A percentile compares a stretch with the other conserved stretches of the same genome.
Conservation (phyloP, 1,140 invertebrate species). For the Eriocheir sinensis region DNA sequence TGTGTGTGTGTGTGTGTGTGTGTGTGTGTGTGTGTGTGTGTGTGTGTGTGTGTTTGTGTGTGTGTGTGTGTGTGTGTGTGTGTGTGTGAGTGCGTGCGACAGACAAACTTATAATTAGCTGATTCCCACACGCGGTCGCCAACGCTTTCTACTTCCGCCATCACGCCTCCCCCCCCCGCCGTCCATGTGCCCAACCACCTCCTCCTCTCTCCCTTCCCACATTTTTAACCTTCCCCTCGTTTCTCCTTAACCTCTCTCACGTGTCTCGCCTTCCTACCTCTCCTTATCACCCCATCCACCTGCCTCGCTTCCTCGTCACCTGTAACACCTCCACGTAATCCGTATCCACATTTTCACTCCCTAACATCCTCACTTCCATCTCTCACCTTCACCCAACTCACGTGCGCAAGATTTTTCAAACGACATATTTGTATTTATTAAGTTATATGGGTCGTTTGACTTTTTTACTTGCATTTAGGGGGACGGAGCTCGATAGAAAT, state of each 20-base stretch:
- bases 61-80: not conserved
- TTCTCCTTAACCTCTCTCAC: not conserved
- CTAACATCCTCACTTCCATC: not conserved
- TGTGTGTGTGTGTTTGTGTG: slow-evolving; percentile 48
- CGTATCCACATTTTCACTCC: too few relatives aligned
- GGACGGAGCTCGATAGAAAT: too few relatives aligned
- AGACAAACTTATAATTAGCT: not conserved
- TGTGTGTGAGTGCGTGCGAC: not conserved
- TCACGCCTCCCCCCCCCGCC: not conserved
- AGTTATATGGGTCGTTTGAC: too few relatives aligned
- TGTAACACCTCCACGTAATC: too few relatives aligned
- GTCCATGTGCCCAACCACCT: too few relatives aligned
- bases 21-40: not conserved
- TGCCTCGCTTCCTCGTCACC: not conserved
- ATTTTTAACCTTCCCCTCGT: not conserved
- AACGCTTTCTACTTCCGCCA: slow-evolving; percentile 22
- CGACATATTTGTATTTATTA: too few relatives aligned
- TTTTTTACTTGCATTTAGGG: too few relatives aligned
- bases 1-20: not conserved
- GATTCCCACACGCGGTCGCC: not conserved
- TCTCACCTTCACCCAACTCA: not conserved
- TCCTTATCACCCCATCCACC: not conserved
- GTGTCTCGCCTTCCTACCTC: not conserved
- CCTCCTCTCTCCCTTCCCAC: not conserved
- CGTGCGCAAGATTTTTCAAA: too few relatives aligned